Evolutionary conservation across 1,140 invertebrate species (phyloP).

Genomic region (Lepidotrigona ventralis): DNA sequence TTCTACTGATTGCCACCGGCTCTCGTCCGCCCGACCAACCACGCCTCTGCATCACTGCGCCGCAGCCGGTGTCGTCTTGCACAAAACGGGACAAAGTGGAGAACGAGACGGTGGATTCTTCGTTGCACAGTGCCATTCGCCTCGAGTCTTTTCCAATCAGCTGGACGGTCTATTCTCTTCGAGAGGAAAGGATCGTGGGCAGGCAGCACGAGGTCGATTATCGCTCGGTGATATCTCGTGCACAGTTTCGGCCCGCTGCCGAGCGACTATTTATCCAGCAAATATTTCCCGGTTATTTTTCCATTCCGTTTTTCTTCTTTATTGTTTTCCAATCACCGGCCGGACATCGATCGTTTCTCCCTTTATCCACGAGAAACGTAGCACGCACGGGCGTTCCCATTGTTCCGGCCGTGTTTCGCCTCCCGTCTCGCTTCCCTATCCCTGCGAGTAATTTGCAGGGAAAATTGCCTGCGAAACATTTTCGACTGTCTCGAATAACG

Average conservation of each 20-base stretch:
- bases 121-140: no score
- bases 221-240: background rate
- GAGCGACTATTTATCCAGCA: conserved; percentile 41
- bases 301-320: conserved; percentile 45
- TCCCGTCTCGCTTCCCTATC: no score
- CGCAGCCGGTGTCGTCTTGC: background rate
- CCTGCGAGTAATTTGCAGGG: conserved; percentile 28
- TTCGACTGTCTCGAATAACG: background rate
- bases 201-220: background rate
- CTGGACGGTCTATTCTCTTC: background rate
- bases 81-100: background rate
- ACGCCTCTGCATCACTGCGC: background rate
- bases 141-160: conserved; percentile 1
- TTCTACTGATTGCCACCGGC: background rate
- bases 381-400: conserved; percentile 13
- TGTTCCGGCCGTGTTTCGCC: conserved; percentile 3
- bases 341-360: conserved; percentile 39
- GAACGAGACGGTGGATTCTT: background rate
- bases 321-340: conserved; percentile 49
- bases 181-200: background rate
- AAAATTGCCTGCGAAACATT: conserved; percentile 35
- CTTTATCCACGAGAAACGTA: conserved; percentile 20
- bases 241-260: background rate
- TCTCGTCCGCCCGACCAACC: background rate
- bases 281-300: conserved; percentile 50